These are phyloP conservation scores for Apis florea DNA, from an alignment of 1,140 invertebrate genomes.

Conservation along the genomic window DNA sequence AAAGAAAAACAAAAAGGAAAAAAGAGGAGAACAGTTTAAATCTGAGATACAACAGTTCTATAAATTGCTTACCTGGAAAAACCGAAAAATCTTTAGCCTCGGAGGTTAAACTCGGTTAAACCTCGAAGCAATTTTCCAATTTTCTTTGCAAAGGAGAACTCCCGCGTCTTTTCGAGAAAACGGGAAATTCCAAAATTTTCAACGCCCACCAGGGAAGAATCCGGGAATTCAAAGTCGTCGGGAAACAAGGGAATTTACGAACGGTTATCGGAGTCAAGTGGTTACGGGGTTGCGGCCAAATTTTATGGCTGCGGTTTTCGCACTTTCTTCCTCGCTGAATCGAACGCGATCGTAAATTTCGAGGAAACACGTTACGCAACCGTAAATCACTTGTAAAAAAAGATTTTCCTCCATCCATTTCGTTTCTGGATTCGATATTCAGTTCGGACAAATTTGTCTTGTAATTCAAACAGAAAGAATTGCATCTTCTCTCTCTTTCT, in stretches of 20 bases:
- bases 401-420: neutral
- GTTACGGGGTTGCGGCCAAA: constrained; percentile 65
- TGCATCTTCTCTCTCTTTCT: neutral
- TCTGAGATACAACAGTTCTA: too few relatives aligned
- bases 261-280: constrained; percentile 7
- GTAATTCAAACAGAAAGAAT: neutral
- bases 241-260: constrained; percentile 35
- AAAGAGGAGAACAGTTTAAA: too few relatives aligned
- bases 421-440: neutral
- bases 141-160: neutral
- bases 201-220: neutral
- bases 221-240: neutral
- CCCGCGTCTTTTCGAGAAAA: neutral
- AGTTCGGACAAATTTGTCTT: neutral
- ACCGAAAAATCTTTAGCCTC: too few relatives aligned
- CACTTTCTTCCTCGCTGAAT: constrained; percentile 40
- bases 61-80: too few relatives aligned
- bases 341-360: constrained; percentile 62
- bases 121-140: neutral
- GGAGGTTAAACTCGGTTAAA: too few relatives aligned
- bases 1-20: too few relatives aligned
- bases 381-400: constrained; percentile 29
- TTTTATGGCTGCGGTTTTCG: constrained; percentile 71
- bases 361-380: constrained; percentile 17
- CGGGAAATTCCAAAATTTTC: constrained; percentile 4